Evolutionary conservation across 1,140 invertebrate species (phyloP), one percentile per base, ranked within the genome.

Genomic region (Sycophila sp.): DNA sequence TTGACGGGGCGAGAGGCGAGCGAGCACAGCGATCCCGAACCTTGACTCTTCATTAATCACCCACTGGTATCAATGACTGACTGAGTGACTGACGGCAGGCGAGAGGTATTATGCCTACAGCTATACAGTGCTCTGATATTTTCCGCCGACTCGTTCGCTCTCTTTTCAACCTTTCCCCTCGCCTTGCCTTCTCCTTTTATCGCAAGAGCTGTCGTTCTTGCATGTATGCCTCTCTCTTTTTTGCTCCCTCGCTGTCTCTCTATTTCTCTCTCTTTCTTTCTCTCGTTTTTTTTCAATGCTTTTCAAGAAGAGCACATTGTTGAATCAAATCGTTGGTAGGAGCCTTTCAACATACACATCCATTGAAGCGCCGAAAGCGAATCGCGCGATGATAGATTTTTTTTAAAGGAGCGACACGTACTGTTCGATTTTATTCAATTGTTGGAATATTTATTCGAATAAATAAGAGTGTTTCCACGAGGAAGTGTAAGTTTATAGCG

Each of bases 41-140:
- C 83, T 84, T 85, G 81, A 85, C 82, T 85, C 82, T 84, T 84
- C 84, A 85, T 85, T 85, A 85, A 85, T 85, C 84, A 85, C 58
- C 49, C 81, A 66, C 73, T 75, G 77, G 82, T 85, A 85, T 85
- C 84, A 85, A 85, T 85, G 84, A 85, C 83, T 84, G 82, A 83
- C 82, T 81, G 80, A 84, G 80, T 84, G 81, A 84, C 80, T 85
- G 83, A 81, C 79, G 78, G 78, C 78, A 80, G 77, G 78, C 77
- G 78, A 82, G 82, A 83, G 79, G 81, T 82, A 83, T 83, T 83
- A 81, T 81, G 60, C 53, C 69, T 65, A 69, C 32, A 51, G 60
- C 65, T 42, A 42, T 68, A 60, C 45, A 42, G 13, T 51, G 11
- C 53, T 60, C 63, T 51, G 68, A 63, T 70, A 70, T 69, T 75